Percentiles rank a stretch among this genome's conserved stretches.
Evolutionary conservation across 2,113 vertebrate genomes (phyloP).

Genomic region (Furnarius figulus): DNA sequence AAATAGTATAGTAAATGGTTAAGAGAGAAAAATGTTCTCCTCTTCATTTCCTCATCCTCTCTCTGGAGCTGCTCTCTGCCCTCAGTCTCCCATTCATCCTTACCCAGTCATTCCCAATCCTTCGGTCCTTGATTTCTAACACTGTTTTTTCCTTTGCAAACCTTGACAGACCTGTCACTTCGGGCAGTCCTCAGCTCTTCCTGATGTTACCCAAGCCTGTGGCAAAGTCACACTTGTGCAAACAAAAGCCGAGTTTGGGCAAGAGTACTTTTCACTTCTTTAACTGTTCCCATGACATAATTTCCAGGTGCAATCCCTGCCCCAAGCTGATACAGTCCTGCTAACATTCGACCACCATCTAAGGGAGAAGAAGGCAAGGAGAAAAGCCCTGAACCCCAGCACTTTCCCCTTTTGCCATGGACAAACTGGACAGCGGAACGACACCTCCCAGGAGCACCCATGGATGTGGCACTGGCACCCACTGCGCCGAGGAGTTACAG

Average conservation of each 20-base stretch:
- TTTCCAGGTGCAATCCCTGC: neutral
- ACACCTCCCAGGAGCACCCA: neutral
- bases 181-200: neutral
- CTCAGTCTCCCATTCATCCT: neutral
- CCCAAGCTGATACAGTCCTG: neutral
- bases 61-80: slow-evolving; percentile 15
- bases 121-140: neutral
- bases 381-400: neutral
- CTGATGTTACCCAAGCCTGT: neutral
- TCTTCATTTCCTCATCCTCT: neutral
- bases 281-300: neutral
- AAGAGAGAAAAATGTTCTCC: slow-evolving; percentile 41
- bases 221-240: neutral
- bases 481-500: fast-evolving
- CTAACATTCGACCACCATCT: neutral
- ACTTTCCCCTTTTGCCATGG: neutral
- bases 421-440: neutral
- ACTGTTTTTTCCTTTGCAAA: neutral
- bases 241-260: neutral
- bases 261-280: neutral
- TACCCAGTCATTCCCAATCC: neutral
- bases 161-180: neutral
- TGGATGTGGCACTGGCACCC: neutral
- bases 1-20: slow-evolving; percentile 39
- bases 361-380: neutral